These are phyloP conservation scores for Amphimedon queenslandica DNA, from an alignment of 37 sponge, comb jelly and placozoan species.

Conservation along the genomic window DNA sequence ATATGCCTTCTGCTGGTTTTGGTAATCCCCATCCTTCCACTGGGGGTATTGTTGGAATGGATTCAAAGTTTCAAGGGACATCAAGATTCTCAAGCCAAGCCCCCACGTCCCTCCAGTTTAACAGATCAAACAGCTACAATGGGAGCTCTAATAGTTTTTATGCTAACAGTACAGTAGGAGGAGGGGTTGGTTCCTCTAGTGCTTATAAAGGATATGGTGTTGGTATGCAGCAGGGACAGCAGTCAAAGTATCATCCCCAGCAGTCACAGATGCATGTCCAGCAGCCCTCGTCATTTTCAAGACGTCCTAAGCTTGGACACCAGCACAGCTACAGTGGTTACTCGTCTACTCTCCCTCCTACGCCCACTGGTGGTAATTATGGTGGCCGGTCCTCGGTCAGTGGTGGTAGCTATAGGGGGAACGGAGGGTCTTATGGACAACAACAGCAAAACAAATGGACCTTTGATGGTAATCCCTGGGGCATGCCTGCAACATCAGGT, in stretches of 20 bases:
- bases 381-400: not conserved
- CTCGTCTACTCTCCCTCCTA: not conserved
- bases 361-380: not conserved
- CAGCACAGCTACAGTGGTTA: not conserved
- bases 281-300: not conserved
- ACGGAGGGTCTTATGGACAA: too few relatives aligned
- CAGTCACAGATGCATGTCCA: not conserved
- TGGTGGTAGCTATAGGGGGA: slow-evolving; percentile 4
- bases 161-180: not conserved
- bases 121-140: not conserved
- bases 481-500: not conserved
- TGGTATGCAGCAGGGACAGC: not conserved
- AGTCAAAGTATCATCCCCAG: too few relatives aligned
- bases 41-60: too few relatives aligned
- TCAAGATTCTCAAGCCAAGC: slow-evolving; percentile 18
- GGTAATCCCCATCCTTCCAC: slow-evolving; percentile 27
- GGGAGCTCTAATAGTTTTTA: not conserved
- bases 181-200: too few relatives aligned
- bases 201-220: not conserved
- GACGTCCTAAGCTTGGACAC: not conserved
- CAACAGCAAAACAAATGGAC: not conserved
- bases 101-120: not conserved
- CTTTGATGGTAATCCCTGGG: not conserved
- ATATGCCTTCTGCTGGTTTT: not conserved
- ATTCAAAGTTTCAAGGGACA: too few relatives aligned